Base-by-base conservation (phyloP, 2,888 invertebrate species). In the Andrena chrysosceles region DNA sequence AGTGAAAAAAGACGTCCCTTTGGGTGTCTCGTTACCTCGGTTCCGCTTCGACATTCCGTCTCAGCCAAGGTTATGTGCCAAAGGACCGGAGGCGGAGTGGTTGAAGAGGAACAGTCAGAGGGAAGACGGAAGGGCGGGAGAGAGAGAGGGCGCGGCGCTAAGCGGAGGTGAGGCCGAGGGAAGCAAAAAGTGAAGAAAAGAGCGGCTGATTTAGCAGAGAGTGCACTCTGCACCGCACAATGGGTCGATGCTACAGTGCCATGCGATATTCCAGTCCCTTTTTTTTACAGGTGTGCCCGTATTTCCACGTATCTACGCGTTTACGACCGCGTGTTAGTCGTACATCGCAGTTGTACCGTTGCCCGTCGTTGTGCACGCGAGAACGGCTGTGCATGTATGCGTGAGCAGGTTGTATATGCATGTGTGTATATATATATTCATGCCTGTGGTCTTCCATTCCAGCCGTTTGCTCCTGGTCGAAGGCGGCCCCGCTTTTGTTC, bases 181-280 rank as follows among this genome's bases (percentile, higher is more conserved):
- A 79, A 31, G 69, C 64, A 83, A 77, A 52, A 76, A 77, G 70
- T n/a, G 70, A 82, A 76, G 70, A 76, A 78, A 81, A 86, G 79
- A 84, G 81, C 74, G 82, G 86, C 88, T 89, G 91, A 91, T 91
- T 91, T 90, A 88, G 88, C 89, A 87, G 83, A 90, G 84, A 88
- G 87, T 85, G 85, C 87, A 86, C 89, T 89, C 76, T 70, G 82
- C 66, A 69, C 16, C 33, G 76, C 54, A 79, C 84, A 88, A 88
- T 81, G 70, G 81, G 69, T 83, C 81, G 83, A 86, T 85, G 84
- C 71, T 67, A 84, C 83, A 69, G 52, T 60, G 67, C 63, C 56
- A 67, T 74, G 78, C 81, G 78, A 80, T 64, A 75, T 77, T 74
- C 33, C 69, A 60, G 62, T 52, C 49, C 64, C 75, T 66, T 75